Percentiles rank a stretch among this genome's conserved stretches.
Conservation (phyloP, 2,888 invertebrate species). For the Frankliniella fusca region DNA sequence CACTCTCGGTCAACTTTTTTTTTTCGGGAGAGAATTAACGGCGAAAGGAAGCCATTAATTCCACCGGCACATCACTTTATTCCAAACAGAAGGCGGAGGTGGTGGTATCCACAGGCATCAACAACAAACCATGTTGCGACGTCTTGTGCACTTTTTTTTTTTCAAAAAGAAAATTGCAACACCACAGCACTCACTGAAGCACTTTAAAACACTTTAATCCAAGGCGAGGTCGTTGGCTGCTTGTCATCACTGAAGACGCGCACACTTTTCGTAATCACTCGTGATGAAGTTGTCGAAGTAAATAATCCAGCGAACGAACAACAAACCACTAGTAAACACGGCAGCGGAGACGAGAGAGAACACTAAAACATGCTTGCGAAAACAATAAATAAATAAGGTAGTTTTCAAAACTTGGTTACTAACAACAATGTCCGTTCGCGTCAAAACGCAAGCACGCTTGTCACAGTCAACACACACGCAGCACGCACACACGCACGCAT, state of each 20-base stretch:
- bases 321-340: background rate
- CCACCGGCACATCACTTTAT: constrained; percentile 11
- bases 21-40: background rate
- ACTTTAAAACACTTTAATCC: constrained; percentile 22
- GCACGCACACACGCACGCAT: background rate
- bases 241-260: constrained; percentile 2
- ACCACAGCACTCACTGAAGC: background rate
- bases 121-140: background rate
- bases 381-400: background rate
- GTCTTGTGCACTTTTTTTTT: background rate
- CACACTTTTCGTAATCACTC: background rate
- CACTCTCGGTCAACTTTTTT: background rate
- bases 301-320: background rate
- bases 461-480: constrained; percentile 12
- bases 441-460: constrained; percentile 5
- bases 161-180: background rate
- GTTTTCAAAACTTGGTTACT: background rate
- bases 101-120: constrained; percentile 5
- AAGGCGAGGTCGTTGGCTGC: background rate
- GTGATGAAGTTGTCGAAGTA: background rate
- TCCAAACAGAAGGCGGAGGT: background rate
- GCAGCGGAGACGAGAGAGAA: background rate
- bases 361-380: background rate
- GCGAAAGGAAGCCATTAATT: constrained; percentile 4
- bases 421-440: constrained; percentile 23